Percentiles rank a stretch among this genome's conserved stretches.
These are phyloP conservation scores for Semaprochilodus insignis DNA, from an alignment of 2,797 vertebrate species.

Conservation along the genomic window DNA sequence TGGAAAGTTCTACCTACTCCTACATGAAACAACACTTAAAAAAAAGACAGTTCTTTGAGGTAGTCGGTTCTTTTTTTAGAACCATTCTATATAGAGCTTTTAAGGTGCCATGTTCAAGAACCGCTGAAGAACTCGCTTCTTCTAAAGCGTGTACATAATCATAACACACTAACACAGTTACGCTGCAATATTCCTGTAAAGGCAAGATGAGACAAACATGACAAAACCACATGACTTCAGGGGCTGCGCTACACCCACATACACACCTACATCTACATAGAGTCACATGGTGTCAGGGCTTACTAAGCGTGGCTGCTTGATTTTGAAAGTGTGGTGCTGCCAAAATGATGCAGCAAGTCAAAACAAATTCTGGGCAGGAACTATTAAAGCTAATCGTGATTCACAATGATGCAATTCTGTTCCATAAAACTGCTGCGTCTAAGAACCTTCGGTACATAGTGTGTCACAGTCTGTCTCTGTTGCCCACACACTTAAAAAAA, in stretches of 20 bases:
- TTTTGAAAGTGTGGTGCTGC: slow-evolving; percentile 22
- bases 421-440: slow-evolving; percentile 2
- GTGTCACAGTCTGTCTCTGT: background rate
- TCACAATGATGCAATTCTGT: slow-evolving; percentile 34
- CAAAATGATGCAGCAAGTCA: slow-evolving; percentile 30
- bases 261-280: background rate
- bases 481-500: slow-evolving; percentile 50
- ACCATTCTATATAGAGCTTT: too few relatives aligned
- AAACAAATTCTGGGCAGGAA: slow-evolving; percentile 49
- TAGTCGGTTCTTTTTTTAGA: too few relatives aligned
- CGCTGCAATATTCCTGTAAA: background rate
- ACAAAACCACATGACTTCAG: background rate
- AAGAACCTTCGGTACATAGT: background rate
- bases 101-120: too few relatives aligned
- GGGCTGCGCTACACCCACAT: background rate
- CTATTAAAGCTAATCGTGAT: slow-evolving; percentile 39
- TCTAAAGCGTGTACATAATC: background rate
- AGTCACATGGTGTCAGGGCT: background rate
- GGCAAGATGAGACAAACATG: slow-evolving; percentile 12
- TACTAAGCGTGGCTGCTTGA: background rate
- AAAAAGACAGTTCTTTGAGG: too few relatives aligned
- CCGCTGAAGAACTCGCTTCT: too few relatives aligned
- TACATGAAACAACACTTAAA: too few relatives aligned
- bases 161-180: background rate
- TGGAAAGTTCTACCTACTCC: too few relatives aligned